Conservation (phyloP, 2,888 invertebrate genomes). For the Cerastis rubricosa region DNA sequence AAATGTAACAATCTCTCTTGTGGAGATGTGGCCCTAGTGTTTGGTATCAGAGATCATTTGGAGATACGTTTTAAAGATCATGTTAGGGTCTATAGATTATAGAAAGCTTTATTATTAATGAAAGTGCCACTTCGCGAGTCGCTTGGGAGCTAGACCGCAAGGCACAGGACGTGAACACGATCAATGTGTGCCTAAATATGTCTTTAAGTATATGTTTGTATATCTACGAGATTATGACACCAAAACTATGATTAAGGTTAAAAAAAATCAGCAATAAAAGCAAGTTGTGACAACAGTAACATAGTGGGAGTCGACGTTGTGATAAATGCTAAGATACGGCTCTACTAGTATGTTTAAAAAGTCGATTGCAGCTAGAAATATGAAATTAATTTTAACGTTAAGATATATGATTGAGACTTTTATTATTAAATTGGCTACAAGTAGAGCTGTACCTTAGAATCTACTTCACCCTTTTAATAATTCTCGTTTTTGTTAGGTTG, state of each 20-base stretch:
- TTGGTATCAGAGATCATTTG: constrained; percentile 23
- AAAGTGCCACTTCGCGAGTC: constrained; percentile 56
- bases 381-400: constrained; percentile 25
- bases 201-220: constrained; percentile 64
- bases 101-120: constrained; percentile 65
- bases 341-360: constrained; percentile 36
- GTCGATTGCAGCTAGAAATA: constrained; percentile 38
- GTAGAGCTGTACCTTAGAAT: constrained; percentile 48
- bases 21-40: constrained; percentile 42
- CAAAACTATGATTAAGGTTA: constrained; percentile 81
- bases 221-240: constrained; percentile 86
- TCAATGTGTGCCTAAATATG: constrained; percentile 60
- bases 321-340: constrained; percentile 49
- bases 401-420: constrained; percentile 8
- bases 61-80: constrained; percentile 62
- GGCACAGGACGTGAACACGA: constrained; percentile 41
- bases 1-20: constrained; percentile 42
- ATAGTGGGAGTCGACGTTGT: constrained; percentile 34
- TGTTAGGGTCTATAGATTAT: constrained; percentile 63
- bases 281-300: constrained; percentile 62
- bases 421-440: constrained; percentile 14
- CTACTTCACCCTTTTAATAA: constrained; percentile 39
- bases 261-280: constrained; percentile 71
- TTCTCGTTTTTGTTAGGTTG: constrained; percentile 33
- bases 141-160: constrained; percentile 38